A percentile compares a stretch with the other conserved stretches of the same genome.
These are phyloP conservation scores for Achlya flavicornis DNA, from an alignment of 2,888 invertebrate species.

Conservation along the genomic window DNA sequence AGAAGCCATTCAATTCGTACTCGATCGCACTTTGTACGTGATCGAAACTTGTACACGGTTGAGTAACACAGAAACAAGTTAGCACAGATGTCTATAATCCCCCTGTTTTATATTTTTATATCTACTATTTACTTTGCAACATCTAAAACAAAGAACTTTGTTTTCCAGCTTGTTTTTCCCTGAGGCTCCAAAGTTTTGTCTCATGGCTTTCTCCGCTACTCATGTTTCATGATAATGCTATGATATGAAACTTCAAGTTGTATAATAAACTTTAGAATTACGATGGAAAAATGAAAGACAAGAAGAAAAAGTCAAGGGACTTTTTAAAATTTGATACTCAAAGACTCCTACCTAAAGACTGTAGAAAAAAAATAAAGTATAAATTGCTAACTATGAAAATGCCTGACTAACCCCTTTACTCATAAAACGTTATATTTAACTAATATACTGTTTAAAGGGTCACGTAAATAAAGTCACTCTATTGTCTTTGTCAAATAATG, in stretches of 20 bases:
- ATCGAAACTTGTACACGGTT: conserved; percentile 51
- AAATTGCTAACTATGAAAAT: neutral
- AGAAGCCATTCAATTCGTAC: conserved; percentile 56
- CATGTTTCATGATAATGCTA: conserved; percentile 6
- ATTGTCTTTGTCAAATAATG: too few relatives aligned
- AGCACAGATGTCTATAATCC: conserved; percentile 47
- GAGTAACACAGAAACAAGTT: conserved; percentile 49
- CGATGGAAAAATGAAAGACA: neutral
- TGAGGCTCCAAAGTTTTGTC: conserved; percentile 5
- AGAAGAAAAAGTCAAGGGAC: neutral
- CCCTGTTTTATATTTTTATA: conserved; percentile 36
- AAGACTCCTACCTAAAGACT: neutral
- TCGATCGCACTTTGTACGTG: conserved; percentile 59
- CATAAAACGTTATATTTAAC: too few relatives aligned
- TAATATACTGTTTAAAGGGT: too few relatives aligned
- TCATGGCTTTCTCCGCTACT: neutral
- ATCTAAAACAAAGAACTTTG: conserved; percentile 12
- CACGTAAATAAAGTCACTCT: too few relatives aligned
- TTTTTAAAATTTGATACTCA: neutral
- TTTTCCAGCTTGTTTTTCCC: conserved; percentile 8
- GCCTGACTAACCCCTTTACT: too few relatives aligned
- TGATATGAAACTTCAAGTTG: neutral
- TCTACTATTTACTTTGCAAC: conserved; percentile 28
- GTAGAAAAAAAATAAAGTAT: neutral
- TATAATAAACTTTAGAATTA: neutral